Conservation (phyloP, 2,113 vertebrate species). For the Cichladusa arquata region DNA sequence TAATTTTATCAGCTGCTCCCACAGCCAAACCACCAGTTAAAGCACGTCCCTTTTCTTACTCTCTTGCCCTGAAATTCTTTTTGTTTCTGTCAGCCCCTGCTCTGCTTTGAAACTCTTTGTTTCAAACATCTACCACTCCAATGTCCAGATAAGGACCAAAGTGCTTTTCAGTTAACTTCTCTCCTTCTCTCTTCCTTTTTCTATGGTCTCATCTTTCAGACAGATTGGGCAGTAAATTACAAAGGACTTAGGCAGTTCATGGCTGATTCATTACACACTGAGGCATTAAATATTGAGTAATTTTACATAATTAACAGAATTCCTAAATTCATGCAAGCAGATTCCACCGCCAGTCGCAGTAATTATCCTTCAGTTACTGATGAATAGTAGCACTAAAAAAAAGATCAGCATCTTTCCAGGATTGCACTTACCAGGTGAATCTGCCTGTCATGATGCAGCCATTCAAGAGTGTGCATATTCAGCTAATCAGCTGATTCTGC, state of each 20-base stretch:
- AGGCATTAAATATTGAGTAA: constrained; percentile 41
- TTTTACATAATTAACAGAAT: constrained; percentile 46
- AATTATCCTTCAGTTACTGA: neutral
- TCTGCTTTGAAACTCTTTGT: neutral
- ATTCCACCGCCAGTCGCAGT: neutral
- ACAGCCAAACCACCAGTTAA: neutral
- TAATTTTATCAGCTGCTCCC: neutral
- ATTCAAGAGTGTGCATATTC: neutral
- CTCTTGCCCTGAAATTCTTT: neutral
- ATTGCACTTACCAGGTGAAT: neutral
- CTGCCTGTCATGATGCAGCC: neutral
- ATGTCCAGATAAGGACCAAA: neutral
- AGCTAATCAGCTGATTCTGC: neutral
- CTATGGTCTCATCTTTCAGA: neutral
- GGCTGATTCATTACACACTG: neutral
- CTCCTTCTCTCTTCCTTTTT: neutral
- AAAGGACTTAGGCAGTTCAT: neutral
- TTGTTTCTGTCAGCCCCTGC: neutral
- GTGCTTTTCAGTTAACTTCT: neutral
- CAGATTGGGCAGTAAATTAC: constrained; percentile 17
- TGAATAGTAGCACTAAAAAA: neutral
- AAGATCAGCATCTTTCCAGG: neutral
- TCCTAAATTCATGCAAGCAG: neutral
- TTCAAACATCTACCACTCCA: neutral
- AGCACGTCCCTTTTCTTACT: neutral